phyloP scores from a whole-genome alignment of 2,113 vertebrate species.

The Callithrix jacchus region DNA sequence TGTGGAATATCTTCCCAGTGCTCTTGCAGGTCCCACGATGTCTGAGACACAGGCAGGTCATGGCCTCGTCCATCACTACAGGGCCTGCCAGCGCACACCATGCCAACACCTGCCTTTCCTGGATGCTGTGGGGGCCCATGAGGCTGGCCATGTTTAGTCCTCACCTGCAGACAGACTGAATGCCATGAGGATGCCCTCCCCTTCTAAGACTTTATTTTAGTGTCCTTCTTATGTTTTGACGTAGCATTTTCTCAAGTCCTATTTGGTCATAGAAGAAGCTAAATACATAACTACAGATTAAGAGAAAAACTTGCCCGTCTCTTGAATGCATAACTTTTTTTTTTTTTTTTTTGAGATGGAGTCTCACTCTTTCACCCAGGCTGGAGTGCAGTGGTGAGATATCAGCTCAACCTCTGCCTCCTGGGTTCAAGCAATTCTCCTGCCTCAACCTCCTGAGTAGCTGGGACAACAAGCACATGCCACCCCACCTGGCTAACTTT shows the following conservation, averaged over 20 bases:
- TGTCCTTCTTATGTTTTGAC: neutral
- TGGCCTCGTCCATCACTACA: accelerated
- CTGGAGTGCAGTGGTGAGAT: too few species aligned
- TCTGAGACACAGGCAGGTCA: neutral
- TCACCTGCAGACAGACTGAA: neutral
- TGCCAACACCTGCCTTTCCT: neutral
- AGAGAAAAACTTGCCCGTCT: neutral
- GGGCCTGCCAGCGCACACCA: neutral
- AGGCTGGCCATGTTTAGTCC: too few species aligned
- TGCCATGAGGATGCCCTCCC: neutral
- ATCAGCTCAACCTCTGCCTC: too few species aligned
- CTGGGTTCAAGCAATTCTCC: too few species aligned
- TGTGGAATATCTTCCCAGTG: neutral
- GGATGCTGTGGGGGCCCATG: neutral
- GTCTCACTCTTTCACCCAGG: too few species aligned
- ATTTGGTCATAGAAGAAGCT: neutral
- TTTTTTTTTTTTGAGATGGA: too few species aligned
- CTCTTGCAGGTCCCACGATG: neutral
- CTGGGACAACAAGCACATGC: too few species aligned
- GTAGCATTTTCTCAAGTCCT: neutral
- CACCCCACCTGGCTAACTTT: too few species aligned
- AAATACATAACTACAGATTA: neutral
- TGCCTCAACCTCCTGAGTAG: too few species aligned
- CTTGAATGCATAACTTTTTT: neutral
- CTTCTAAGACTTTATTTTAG: neutral